Evolutionary conservation across 2,797 vertebrate species (phyloP).

Genomic region (Siniperca undulata): DNA sequence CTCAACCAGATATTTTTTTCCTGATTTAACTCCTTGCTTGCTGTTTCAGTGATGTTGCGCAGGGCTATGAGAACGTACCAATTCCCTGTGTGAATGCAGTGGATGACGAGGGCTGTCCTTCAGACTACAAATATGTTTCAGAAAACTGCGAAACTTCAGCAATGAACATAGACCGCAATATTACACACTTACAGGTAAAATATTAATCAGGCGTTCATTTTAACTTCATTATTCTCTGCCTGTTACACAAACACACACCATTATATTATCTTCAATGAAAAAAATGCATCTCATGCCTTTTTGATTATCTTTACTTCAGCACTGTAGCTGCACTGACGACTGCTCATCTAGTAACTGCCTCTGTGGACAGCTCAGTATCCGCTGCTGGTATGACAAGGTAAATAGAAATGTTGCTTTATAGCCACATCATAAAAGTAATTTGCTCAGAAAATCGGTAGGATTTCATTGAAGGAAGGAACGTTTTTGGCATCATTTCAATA

Average conservation of each 20-base stretch:
- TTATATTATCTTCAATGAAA: neutral
- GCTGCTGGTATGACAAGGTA: slow-evolving; percentile 99
- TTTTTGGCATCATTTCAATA: neutral
- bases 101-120: slow-evolving; percentile 92
- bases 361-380: slow-evolving; percentile 96
- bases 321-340: slow-evolving; percentile 92
- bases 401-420: slow-evolving; percentile 1
- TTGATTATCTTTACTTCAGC: slow-evolving; percentile 75
- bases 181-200: slow-evolving; percentile 92
- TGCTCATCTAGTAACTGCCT: slow-evolving; percentile 95
- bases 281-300: neutral
- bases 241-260: neutral
- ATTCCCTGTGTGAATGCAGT: slow-evolving; percentile 95
- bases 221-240: neutral
- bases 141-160: slow-evolving; percentile 97
- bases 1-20: neutral
- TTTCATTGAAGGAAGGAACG: neutral
- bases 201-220: fast-evolving
- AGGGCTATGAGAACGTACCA: slow-evolving; percentile 94
- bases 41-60: slow-evolving; percentile 88
- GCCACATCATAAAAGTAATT: neutral
- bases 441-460: neutral
- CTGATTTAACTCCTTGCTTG: neutral
- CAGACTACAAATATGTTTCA: slow-evolving; percentile 95
- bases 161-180: slow-evolving; percentile 97